Evolutionary conservation across 35 echinoderm and acorn worm genomes (phyloP).

Genomic region (Amphiura filiformis): DNA sequence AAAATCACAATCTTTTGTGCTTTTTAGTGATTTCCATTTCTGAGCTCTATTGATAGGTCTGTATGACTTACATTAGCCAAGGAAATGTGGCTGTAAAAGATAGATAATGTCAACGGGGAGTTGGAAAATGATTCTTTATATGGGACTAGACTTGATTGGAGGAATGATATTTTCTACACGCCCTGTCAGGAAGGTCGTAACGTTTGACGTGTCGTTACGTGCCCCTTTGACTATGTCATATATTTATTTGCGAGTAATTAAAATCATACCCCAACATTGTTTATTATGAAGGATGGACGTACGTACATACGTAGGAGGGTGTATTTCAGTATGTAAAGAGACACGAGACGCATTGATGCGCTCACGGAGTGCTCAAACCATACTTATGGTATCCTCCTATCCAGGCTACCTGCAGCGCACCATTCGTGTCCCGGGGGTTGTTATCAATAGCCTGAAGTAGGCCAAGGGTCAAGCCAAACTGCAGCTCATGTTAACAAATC

Average conservation of each 20-base stretch:
- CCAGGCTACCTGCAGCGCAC: not conserved
- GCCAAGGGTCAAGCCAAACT: conserved; percentile 3
- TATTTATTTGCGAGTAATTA: not conserved
- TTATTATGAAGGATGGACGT: not conserved
- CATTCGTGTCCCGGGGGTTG: not conserved
- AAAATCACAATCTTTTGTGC: conserved; percentile 6
- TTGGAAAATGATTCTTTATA: not conserved
- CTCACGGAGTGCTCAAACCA: not conserved
- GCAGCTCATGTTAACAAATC: not conserved
- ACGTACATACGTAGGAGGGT: no score
- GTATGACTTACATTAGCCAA: not conserved
- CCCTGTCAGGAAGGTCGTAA: not conserved
- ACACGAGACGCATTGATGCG: not conserved
- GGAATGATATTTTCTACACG: not conserved
- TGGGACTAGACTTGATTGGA: not conserved
- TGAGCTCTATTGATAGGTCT: not conserved
- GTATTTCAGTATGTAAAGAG: not conserved
- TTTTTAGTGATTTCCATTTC: conserved; percentile 9
- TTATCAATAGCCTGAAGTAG: not conserved
- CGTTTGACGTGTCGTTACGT: not conserved
- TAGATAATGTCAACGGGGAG: not conserved
- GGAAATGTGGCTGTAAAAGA: conserved; percentile 11
- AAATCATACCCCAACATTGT: not conserved
- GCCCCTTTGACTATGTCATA: not conserved
- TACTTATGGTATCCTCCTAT: not conserved